These are phyloP conservation scores for Cladorhizidae sp. DNA, from an alignment of 37 sponge, comb jelly and placozoan species.

Conservation along the genomic window DNA sequence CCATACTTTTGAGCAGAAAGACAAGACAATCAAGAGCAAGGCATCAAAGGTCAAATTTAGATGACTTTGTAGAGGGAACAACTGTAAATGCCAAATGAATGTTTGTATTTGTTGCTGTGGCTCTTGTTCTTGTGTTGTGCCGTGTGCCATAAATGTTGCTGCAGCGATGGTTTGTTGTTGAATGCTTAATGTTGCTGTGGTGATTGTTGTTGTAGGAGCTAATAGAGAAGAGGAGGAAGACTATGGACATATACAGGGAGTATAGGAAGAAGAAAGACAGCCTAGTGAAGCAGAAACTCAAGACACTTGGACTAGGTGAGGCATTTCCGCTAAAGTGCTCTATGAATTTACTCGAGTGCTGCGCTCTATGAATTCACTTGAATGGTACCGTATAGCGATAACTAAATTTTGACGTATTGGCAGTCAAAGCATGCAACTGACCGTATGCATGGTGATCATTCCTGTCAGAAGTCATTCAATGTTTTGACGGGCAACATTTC, in stretches of 20 bases:
- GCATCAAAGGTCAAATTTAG: slow-evolving; percentile 83
- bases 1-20: slow-evolving; percentile 85
- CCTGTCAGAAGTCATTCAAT: no score
- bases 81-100: neutral
- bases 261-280: slow-evolving; percentile 46
- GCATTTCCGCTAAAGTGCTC: no score
- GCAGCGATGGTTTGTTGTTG: neutral
- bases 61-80: neutral
- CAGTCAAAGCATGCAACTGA: no score
- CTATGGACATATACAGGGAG: slow-evolving; percentile 53
- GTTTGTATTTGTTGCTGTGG: neutral
- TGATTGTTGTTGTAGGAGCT: slow-evolving; percentile 54
- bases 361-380: no score
- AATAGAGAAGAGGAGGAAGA: slow-evolving; percentile 61
- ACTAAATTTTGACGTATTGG: no score
- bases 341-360: no score
- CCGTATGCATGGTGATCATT: no score
- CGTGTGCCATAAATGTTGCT: no score
- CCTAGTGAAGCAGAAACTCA: slow-evolving; percentile 17
- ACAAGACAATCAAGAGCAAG: slow-evolving; percentile 65
- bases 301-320: neutral
- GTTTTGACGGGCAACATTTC: no score
- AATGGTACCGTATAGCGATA: no score
- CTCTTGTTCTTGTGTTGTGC: neutral
- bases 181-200: no score